Base-by-base conservation (phyloP, 2,113 vertebrate genomes). In the Cryptotis parvus region DNA sequence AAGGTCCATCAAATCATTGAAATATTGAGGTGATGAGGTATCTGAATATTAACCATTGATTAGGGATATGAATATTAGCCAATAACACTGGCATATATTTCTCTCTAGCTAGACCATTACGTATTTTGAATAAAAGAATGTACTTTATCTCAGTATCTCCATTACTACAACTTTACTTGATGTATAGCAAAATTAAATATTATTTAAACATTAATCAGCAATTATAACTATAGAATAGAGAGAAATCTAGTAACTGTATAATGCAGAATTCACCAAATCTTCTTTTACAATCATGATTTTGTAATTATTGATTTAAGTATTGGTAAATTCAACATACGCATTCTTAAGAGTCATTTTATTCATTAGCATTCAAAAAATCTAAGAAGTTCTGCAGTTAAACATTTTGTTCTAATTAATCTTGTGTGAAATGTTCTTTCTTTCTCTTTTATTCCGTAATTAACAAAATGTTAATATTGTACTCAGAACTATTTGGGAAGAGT, bases 401-500 rank as follows among this genome's bases (percentile, higher is more conserved):
- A 65, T 65, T 81, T 89, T 74, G 7, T n/a, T 89, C n/a, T 73
- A 31, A 63, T 81, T 24, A 73, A 81, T 63, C 31, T 73, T 11
- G 18, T 49, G 55, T 89, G 55, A 81, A 39, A 37, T 26, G 24
- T 37, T 49, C n/a, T 88, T 6, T 37, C 14, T 58, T 58, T 70
- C 12, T n/a, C 22, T 8, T 39, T 55, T 61, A 49, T 65, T 65
- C 12, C 69, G 49, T 74, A 65, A 73, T 65, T 65, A 74, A 89
- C 68, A 89, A 39, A 82, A 63, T 18, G 39, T 45, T 81, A 81
- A 89, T 18, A n/a, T 43, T 45, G n/a, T 81, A 27, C n/a, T 74
- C n/a, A 39, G 24, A 39, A 65, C n/a, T 65, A 65, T 49, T 61
- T 63, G 68, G 39, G n/a, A 89, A 81, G 55, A 81, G n/a, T 27